phyloP scores from a whole-genome alignment of 2,113 vertebrate species.

The Strix uralensis region DNA sequence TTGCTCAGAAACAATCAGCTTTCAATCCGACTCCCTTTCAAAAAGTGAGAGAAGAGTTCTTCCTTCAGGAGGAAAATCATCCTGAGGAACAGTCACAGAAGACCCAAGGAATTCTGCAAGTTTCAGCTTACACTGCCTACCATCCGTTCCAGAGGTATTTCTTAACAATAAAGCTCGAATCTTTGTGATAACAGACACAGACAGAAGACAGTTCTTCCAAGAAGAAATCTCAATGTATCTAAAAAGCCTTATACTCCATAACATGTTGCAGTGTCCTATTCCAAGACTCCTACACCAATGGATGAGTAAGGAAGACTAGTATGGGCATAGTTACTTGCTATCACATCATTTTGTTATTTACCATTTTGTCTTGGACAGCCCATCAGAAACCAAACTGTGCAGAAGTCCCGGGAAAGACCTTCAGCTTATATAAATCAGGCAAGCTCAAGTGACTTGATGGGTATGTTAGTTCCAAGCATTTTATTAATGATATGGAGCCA shows the following conservation, averaged over 20 bases:
- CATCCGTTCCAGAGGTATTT: neutral
- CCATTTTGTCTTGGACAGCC: neutral
- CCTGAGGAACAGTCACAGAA: neutral
- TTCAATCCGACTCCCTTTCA: neutral
- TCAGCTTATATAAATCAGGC: neutral
- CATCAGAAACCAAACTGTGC: neutral
- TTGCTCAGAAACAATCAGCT: neutral
- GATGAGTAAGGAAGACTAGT: neutral
- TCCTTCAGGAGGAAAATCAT: neutral
- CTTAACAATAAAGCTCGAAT: neutral
- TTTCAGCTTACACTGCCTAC: neutral
- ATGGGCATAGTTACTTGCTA: neutral
- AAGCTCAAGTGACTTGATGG: neutral
- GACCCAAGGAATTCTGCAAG: neutral
- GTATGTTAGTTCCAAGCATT: neutral
- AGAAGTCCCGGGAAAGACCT: neutral
- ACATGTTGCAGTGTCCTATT: neutral
- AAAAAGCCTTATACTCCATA: neutral
- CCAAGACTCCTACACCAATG: neutral
- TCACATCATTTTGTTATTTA: neutral
- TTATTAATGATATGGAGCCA: neutral
- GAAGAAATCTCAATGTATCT: neutral
- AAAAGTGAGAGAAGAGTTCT: neutral
- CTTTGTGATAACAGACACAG: neutral
- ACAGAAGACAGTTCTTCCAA: neutral